Evolutionary conservation across 1,140 invertebrate genomes (phyloP), one percentile per base, ranked within the genome.

Genomic region (Linepithema humile): DNA sequence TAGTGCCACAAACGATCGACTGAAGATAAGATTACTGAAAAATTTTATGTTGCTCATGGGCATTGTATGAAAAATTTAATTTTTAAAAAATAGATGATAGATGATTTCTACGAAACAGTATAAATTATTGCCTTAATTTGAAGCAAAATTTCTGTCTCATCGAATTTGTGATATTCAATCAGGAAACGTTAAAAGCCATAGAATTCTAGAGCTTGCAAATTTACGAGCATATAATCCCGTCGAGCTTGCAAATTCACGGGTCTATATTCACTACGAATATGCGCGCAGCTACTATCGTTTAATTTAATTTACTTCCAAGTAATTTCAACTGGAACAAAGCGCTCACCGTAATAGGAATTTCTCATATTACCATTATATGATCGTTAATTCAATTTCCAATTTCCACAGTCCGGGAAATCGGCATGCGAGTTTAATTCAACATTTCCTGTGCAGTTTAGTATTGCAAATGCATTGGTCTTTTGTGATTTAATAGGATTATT

Each of bases 291-390:
- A 78, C 65, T 32, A 69, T 70, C 64, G 48, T 80, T 70, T 80
- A 69, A 80, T 80, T 70, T 70, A 69, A 80, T 80, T 80, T 70
- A 35, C 26, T 80, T 80, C n/a, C 64, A 69, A 69, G 35, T 70
- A 80, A 80, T 80, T 70, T 32, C 48, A 43, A 80, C n/a, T 35
- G 45, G 38, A 45, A 80, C 75, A 80, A 69, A 80, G 64, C 64
- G 26, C 23, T 32, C 23, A 29, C 17, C 48, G 62, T 77, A 70
- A 40, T 43, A 70, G 64, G 12, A 80, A 70, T 80, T 80, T 35
- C 75, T 55, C 75, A 29, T 80, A 69, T 80, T 70, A 43, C 48
- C n/a, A 32, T 17, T n/a, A n/a, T 40, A 32, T 55, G 35, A n/a
- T 69, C 48, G 20, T 29, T 80, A 70, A 70, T 80, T 57, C 35